A percentile compares a stretch with the other conserved stretches of the same genome.
Conservation (phyloP, 1,140 invertebrate species). For the Diachasma alloeum region DNA sequence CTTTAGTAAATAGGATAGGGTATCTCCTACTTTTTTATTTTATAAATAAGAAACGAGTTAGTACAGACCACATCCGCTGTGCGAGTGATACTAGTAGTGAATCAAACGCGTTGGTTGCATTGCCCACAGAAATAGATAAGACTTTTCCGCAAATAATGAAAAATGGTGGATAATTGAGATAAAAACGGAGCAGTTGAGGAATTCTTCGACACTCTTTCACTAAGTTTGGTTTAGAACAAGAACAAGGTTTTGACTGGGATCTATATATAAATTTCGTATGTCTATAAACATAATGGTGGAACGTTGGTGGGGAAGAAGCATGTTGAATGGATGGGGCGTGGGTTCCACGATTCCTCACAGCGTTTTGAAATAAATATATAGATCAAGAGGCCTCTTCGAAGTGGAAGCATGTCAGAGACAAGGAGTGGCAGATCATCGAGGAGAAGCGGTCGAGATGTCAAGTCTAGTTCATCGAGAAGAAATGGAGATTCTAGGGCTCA, state of each 20-base stretch:
- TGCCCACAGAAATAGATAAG: too few species aligned
- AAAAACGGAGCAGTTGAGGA: too few species aligned
- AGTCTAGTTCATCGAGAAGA: not conserved
- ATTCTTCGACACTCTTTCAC: too few species aligned
- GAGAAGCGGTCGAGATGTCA: not conserved
- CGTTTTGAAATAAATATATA: not conserved
- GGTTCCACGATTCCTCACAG: not conserved
- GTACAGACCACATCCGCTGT: too few species aligned
- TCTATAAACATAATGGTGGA: conserved; percentile 51
- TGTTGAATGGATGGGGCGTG: not conserved
- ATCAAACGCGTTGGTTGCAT: too few species aligned
- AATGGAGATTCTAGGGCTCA: not conserved
- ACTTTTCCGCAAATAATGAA: too few species aligned
- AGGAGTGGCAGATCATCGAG: not conserved
- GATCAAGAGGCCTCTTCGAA: not conserved
- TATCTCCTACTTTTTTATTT: too few species aligned
- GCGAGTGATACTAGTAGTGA: too few species aligned
- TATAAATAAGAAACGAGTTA: too few species aligned
- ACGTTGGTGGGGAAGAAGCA: conserved; percentile 34
- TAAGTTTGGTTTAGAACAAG: not conserved
- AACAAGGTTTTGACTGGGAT: conserved; percentile 16
- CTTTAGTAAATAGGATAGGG: too few species aligned
- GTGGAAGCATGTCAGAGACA: not conserved
- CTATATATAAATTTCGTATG: conserved; percentile 58
- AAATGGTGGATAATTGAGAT: too few species aligned